These are phyloP conservation scores for Dusona sp. DNA, from an alignment of 2,888 invertebrate species.

Conservation along the genomic window DNA sequence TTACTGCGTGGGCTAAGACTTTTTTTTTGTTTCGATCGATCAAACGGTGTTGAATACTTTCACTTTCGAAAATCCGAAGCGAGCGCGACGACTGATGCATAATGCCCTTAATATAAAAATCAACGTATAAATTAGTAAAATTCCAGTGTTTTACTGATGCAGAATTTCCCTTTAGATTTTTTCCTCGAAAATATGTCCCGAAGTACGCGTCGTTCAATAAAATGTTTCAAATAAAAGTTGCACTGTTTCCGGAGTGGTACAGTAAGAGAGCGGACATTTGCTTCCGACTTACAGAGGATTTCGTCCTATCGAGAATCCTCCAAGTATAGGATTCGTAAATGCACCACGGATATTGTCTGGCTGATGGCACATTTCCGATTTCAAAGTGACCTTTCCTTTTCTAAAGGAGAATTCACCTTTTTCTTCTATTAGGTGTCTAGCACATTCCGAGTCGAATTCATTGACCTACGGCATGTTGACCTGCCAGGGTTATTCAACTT, in stretches of 20 bases:
- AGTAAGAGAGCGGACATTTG: too few relatives aligned
- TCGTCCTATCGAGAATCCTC: not conserved
- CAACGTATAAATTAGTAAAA: not conserved
- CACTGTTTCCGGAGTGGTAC: not conserved
- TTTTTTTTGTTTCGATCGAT: too few relatives aligned
- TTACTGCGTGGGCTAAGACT: too few relatives aligned
- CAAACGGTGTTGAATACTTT: too few relatives aligned
- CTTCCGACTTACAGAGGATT: not conserved
- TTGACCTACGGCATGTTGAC: not conserved
- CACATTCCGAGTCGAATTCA: not conserved
- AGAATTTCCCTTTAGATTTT: not conserved
- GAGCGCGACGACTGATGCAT: too few relatives aligned
- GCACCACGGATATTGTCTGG: not conserved
- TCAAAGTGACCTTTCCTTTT: not conserved
- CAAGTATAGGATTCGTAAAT: not conserved
- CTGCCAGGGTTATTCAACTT: not conserved
- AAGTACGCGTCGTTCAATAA: not conserved
- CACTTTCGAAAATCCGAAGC: too few relatives aligned
- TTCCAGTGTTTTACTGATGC: not conserved
- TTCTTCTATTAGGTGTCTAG: not conserved
- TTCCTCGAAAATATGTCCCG: not conserved
- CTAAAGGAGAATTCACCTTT: not conserved
- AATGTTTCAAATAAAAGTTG: not conserved
- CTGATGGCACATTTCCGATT: not conserved
- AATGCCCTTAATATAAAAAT: too few relatives aligned